Evolutionary conservation across 2,113 vertebrate genomes (phyloP).

Genomic region (Apeltes quadracus): DNA sequence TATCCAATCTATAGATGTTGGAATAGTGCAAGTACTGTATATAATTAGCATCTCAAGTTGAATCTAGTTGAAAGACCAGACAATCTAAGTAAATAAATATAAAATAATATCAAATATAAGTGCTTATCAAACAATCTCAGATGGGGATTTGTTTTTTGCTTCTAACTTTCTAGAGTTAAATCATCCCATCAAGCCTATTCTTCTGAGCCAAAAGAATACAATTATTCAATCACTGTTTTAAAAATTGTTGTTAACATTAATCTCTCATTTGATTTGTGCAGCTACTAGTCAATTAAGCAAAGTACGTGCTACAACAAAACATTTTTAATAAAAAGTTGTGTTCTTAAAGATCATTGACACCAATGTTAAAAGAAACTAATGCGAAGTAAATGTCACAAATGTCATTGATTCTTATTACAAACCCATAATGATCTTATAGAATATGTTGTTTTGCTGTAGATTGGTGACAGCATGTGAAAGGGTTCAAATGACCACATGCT

Average conservation of each 20-base stretch:
- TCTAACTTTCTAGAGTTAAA: constrained; percentile 1
- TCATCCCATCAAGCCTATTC: constrained; percentile 20
- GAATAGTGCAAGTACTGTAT: constrained; percentile 11
- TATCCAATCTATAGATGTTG: constrained; percentile 5
- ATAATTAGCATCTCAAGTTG: neutral
- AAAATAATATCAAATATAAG: neutral
- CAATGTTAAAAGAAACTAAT: neutral
- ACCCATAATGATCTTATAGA: neutral
- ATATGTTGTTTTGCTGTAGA: neutral
- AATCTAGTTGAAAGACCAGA: neutral
- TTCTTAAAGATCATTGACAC: neutral
- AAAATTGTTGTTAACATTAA: constrained; percentile 9
- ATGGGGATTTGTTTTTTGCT: neutral
- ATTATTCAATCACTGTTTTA: neutral
- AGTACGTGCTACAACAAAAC: neutral
- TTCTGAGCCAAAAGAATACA: constrained; percentile 14
- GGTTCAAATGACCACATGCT: neutral
- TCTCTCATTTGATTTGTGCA: constrained; percentile 14
- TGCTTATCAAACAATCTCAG: neutral
- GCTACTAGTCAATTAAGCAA: constrained; percentile 1
- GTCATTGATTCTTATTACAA: neutral
- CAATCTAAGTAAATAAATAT: neutral
- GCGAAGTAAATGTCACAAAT: neutral
- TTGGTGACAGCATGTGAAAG: no score
- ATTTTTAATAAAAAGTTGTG: neutral